Conservation (phyloP, 1,140 invertebrate genomes). For the Planococcus citri region DNA sequence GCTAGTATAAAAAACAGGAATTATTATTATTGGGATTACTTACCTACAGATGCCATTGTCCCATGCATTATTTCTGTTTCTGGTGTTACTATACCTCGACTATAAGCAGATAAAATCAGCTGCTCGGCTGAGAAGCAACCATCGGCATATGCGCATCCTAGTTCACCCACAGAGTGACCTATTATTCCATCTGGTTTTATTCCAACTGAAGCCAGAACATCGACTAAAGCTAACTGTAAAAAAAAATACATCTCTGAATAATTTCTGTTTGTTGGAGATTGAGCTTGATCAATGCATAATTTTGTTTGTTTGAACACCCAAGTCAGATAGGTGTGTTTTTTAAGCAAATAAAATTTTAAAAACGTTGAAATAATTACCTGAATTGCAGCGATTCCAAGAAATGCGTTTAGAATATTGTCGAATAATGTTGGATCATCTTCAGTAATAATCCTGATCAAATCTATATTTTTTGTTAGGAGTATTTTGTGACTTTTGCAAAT, state of each 20-base stretch:
- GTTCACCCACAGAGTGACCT: slow-evolving; percentile 54
- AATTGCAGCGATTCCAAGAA: slow-evolving; percentile 64
- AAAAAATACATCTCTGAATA: no score
- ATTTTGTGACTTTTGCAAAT: slow-evolving; percentile 44
- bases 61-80: slow-evolving; percentile 41
- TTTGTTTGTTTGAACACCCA: no score
- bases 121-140: slow-evolving; percentile 50
- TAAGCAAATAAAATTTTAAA: no score
- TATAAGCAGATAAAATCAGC: slow-evolving; percentile 47
- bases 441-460: slow-evolving; percentile 48
- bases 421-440: slow-evolving; percentile 42
- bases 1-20: no score
- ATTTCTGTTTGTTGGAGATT: slow-evolving; percentile 51
- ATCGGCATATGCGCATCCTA: slow-evolving; percentile 57
- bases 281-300: no score
- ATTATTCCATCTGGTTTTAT: slow-evolving; percentile 51
- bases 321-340: no score
- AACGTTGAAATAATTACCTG: no score
- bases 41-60: slow-evolving; percentile 43
- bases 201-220: slow-evolving; percentile 40
- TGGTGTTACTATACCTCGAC: slow-evolving; percentile 44
- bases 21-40: no score
- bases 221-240: slow-evolving; percentile 78
- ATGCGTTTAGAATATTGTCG: slow-evolving; percentile 49
- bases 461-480: slow-evolving; percentile 43